phyloP scores from a whole-genome alignment of 2,113 vertebrate species.

The Cavia porcellus region DNA sequence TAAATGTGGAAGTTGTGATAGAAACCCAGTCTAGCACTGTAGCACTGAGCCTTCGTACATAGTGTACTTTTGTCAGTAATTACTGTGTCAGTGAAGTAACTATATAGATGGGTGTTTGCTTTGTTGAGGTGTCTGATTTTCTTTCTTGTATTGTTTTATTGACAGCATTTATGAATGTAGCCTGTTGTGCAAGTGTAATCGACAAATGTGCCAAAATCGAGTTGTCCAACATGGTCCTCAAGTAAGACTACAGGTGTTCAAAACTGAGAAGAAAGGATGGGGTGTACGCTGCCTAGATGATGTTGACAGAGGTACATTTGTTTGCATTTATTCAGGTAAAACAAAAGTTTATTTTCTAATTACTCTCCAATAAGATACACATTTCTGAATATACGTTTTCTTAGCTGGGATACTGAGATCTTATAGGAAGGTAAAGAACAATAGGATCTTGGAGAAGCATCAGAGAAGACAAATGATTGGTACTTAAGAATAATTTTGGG shows the following conservation, averaged over 20 bases:
- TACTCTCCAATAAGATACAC: background rate
- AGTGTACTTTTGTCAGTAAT: background rate
- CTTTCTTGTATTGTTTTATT: slow-evolving; percentile 74
- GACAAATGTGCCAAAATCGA: slow-evolving; percentile 94
- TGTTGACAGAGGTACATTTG: slow-evolving; percentile 94
- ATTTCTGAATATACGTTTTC: slow-evolving; percentile 48
- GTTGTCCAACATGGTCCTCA: slow-evolving; percentile 95
- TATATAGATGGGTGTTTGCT: slow-evolving; percentile 28
- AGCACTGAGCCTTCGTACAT: background rate
- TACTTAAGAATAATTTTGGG: background rate
- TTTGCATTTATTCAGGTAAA: slow-evolving; percentile 96
- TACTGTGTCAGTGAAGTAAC: background rate
- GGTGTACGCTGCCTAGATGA: slow-evolving; percentile 96
- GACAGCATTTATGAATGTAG: slow-evolving; percentile 95
- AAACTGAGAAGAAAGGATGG: slow-evolving; percentile 92
- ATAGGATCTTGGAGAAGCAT: background rate
- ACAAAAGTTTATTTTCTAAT: slow-evolving; percentile 56
- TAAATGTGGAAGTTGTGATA: background rate
- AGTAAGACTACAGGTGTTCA: slow-evolving; percentile 95
- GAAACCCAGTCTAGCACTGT: background rate
- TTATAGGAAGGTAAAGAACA: background rate
- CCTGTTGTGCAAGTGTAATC: slow-evolving; percentile 93
- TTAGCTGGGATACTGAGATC: background rate
- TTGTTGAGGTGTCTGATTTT: slow-evolving; percentile 19
- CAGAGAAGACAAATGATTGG: background rate